phyloP scores from a whole-genome alignment of 2,113 vertebrate genomes.

The Ahaetulla prasina region DNA sequence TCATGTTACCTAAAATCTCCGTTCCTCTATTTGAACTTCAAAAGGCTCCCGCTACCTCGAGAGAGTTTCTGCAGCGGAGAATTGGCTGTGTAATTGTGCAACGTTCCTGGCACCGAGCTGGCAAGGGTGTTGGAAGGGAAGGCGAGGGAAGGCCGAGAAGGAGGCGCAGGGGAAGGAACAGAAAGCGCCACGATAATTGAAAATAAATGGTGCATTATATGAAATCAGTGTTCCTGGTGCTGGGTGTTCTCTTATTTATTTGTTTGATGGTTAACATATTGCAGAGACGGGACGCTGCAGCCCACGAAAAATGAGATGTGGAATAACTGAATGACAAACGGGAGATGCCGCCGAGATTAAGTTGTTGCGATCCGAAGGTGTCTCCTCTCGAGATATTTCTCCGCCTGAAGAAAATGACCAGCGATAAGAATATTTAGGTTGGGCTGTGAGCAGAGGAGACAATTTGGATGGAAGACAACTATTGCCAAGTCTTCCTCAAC shows the following conservation, averaged over 20 bases:
- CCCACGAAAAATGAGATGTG: neutral
- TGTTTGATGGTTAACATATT: neutral
- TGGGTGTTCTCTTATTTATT: slow-evolving; percentile 16
- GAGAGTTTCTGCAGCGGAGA: neutral
- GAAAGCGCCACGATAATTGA: slow-evolving; percentile 51
- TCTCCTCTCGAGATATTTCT: neutral
- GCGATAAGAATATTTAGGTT: rapidly evolving
- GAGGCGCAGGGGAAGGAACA: neutral
- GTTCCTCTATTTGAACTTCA: no score
- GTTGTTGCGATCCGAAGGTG: rapidly evolving
- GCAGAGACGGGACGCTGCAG: slow-evolving; percentile 2
- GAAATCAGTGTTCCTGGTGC: slow-evolving; percentile 56
- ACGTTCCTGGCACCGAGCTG: slow-evolving; percentile 16
- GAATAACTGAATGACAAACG: neutral
- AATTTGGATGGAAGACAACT: no score
- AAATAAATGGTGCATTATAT: slow-evolving; percentile 67
- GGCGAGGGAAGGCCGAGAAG: neutral
- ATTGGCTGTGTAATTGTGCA: slow-evolving; percentile 38
- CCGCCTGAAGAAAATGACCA: neutral
- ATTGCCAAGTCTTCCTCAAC: neutral
- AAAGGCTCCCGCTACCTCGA: rapidly evolving
- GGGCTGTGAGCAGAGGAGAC: neutral
- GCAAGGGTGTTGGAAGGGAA: neutral
- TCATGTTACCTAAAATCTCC: no score
- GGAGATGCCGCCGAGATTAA: neutral